Evolutionary conservation across 1,140 invertebrate genomes (phyloP).

Genomic region (Sinonovacula constricta): DNA sequence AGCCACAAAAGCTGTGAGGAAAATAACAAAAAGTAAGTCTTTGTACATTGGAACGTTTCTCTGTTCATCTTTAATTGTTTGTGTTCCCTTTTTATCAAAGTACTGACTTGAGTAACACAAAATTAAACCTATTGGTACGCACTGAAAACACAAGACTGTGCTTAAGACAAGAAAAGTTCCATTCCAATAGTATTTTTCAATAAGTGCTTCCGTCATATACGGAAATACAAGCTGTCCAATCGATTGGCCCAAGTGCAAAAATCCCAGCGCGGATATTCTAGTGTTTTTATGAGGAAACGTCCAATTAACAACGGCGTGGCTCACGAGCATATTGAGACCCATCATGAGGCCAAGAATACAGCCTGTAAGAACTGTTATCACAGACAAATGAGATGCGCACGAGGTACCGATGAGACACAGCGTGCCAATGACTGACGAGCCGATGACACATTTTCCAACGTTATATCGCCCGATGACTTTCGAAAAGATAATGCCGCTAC

Average conservation of each 20-base stretch:
- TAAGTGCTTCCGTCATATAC: slow-evolving; percentile 7
- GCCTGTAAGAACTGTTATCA: no score
- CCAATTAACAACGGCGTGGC: slow-evolving; percentile 24
- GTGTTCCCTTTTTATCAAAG: neutral
- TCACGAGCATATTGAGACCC: no score
- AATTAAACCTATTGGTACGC: slow-evolving; percentile 3
- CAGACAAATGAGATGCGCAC: no score
- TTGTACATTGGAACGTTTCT: neutral
- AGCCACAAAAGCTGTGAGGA: neutral
- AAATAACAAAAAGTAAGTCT: slow-evolving; percentile 7
- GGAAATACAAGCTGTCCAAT: slow-evolving; percentile 7
- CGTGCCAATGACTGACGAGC: no score
- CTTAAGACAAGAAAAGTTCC: slow-evolving; percentile 6
- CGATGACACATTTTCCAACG: no score
- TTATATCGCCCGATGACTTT: no score
- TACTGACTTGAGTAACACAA: slow-evolving; percentile 3
- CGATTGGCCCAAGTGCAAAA: neutral
- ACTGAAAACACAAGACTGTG: neutral
- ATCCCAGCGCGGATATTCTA: neutral
- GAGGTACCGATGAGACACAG: no score
- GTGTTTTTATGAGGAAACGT: slow-evolving; percentile 13
- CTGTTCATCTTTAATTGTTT: neutral
- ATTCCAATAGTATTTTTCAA: slow-evolving; percentile 13
- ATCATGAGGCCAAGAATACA: no score
- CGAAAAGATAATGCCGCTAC: no score